Evolutionary conservation across 2,888 invertebrate genomes (phyloP).

Genomic region (Acutogordius australiensis): DNA sequence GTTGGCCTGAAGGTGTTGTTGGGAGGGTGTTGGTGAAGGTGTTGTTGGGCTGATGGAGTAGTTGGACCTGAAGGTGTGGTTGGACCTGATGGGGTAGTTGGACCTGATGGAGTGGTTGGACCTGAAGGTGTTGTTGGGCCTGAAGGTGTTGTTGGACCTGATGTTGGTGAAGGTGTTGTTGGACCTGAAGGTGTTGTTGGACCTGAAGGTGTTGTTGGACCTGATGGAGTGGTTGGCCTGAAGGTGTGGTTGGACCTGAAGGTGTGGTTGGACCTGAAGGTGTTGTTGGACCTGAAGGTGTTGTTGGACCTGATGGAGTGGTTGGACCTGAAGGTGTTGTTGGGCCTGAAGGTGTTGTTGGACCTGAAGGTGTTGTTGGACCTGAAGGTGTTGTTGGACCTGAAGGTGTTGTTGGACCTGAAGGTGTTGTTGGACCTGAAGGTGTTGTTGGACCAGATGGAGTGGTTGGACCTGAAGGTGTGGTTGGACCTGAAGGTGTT

Average conservation of each 20-base stretch:
- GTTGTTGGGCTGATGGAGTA: not conserved
- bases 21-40: not conserved
- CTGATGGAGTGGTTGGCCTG: not conserved
- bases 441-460: not conserved
- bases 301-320: not conserved
- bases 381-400: not conserved
- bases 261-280: not conserved
- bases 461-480: not conserved
- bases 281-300: not conserved
- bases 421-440: not conserved
- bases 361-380: not conserved
- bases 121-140: not conserved
- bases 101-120: not conserved
- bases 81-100: not conserved
- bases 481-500: not conserved
- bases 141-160: not conserved
- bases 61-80: not conserved
- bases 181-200: not conserved
- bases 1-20: not conserved
- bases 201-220: not conserved
- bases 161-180: not conserved
- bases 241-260: not conserved
- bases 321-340: not conserved
- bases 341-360: not conserved
- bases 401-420: not conserved